Conservation (phyloP, 1,140 invertebrate genomes). For the Papilio dardanus region DNA sequence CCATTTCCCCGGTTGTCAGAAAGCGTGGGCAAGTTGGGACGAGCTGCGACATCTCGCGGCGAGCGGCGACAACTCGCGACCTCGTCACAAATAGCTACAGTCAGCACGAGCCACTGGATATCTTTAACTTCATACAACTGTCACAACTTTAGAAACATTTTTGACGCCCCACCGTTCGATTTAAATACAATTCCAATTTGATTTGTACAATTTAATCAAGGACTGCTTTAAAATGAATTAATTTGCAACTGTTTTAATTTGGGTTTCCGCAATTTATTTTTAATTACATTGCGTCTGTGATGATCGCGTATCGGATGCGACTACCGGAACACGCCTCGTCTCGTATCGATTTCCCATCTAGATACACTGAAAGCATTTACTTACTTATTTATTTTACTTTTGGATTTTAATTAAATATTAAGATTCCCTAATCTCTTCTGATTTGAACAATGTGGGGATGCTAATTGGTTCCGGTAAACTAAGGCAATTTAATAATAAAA, state of each 20-base stretch:
- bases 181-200: conserved; percentile 3
- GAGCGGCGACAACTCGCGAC: neutral
- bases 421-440: no score
- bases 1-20: conserved; percentile 3
- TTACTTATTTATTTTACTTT: no score
- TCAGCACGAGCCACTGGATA: neutral
- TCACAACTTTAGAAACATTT: neutral
- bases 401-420: no score
- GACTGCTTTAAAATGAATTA: neutral
- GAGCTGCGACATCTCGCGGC: neutral
- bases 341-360: neutral
- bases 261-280: neutral
- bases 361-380: neutral
- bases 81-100: neutral
- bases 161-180: neutral
- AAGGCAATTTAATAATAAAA: neutral
- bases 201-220: neutral
- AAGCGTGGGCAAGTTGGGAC: neutral
- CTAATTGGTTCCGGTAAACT: no score
- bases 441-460: neutral
- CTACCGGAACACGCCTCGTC: neutral
- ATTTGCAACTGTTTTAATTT: neutral
- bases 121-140: neutral
- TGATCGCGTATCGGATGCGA: neutral
- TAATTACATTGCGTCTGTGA: conserved; percentile 5